Evolutionary conservation across 2,888 invertebrate genomes (phyloP).

Genomic region (Drosophila atroscutellata): DNA sequence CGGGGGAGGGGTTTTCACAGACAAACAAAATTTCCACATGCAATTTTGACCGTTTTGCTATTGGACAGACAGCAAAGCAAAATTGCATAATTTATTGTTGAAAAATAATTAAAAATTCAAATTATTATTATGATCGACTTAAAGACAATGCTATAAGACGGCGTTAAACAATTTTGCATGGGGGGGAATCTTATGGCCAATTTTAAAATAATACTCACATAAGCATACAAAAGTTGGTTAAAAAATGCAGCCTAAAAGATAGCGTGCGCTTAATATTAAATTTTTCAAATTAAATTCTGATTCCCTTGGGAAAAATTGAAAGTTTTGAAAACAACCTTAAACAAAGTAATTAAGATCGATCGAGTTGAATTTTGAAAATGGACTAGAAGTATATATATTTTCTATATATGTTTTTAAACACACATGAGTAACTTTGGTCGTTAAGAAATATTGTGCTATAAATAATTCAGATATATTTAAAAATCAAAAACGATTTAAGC

Average conservation of each 20-base stretch:
- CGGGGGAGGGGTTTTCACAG: background rate
- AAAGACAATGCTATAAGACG: constrained; percentile 9
- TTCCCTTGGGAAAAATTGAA: background rate
- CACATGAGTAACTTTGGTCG: background rate
- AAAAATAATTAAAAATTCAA: constrained; percentile 30
- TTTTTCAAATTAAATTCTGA: too few species aligned
- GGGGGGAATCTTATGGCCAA: background rate
- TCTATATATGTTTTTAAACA: background rate
- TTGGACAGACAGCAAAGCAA: constrained; percentile 8
- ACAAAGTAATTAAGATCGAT: background rate
- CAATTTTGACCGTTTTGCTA: constrained; percentile 33
- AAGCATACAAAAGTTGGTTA: background rate
- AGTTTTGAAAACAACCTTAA: background rate
- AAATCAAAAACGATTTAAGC: background rate
- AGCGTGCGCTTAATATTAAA: background rate
- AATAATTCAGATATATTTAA: background rate
- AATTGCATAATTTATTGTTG: constrained; percentile 45
- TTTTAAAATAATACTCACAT: background rate
- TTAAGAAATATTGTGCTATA: background rate
- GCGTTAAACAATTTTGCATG: background rate
- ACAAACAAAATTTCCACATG: constrained; percentile 47
- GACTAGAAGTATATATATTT: background rate
- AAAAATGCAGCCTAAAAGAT: background rate
- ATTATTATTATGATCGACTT: constrained; percentile 22
- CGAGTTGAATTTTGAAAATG: background rate